These are phyloP conservation scores for Leistus spinibarbis DNA, from an alignment of 2,888 invertebrate genomes.

Conservation along the genomic window DNA sequence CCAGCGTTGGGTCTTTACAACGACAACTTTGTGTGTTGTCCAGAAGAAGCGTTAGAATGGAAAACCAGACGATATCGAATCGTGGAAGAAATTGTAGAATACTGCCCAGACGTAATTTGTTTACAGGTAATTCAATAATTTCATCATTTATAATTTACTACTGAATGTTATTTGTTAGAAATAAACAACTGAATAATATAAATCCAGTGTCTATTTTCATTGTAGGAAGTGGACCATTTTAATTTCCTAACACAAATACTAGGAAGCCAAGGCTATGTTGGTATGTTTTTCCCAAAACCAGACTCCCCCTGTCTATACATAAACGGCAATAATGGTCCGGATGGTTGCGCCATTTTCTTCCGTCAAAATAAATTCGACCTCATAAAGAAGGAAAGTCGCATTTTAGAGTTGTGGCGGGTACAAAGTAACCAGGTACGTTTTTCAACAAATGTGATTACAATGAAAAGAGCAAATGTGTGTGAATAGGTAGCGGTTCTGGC, in stretches of 20 bases:
- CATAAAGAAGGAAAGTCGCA: conserved; percentile 62
- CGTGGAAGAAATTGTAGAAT: conserved; percentile 72
- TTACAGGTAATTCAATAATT: conserved; percentile 62
- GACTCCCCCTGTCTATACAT: conserved; percentile 78
- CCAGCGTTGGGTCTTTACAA: conserved; percentile 72
- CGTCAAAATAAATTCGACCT: conserved; percentile 67
- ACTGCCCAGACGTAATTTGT: conserved; percentile 73
- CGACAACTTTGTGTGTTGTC: conserved; percentile 75
- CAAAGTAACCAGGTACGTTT: conserved; percentile 70
- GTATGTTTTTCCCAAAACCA: conserved; percentile 76
- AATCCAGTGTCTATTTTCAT: conserved; percentile 36
- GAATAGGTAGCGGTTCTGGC: conserved; percentile 66
- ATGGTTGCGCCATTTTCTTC: conserved; percentile 80
- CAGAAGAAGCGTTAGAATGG: conserved; percentile 73
- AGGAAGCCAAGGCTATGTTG: conserved; percentile 68
- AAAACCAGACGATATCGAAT: conserved; percentile 68
- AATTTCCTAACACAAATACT: conserved; percentile 69
- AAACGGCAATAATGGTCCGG: conserved; percentile 74
- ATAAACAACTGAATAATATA: conserved; percentile 42
- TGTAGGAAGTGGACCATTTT: conserved; percentile 77
- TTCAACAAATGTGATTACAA: not conserved
- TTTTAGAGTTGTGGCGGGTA: conserved; percentile 74
- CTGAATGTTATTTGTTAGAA: no score
- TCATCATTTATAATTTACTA: no score
- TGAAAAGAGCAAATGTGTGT: not conserved